Percentiles rank a stretch among this genome's conserved stretches.
Conservation (phyloP, 2,888 invertebrate species). For the Notodromas monacha region DNA sequence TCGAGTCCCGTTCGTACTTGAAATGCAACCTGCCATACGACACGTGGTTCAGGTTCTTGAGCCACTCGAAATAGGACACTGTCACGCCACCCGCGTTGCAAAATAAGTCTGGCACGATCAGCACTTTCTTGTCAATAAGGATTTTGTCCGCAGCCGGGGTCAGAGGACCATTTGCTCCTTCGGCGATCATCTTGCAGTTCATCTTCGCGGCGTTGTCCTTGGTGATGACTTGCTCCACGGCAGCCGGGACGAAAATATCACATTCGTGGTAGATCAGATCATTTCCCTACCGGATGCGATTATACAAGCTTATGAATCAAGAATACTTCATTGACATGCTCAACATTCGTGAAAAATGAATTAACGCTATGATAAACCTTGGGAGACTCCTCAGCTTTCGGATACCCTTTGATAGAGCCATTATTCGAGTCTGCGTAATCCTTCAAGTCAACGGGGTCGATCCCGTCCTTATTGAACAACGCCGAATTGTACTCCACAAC, state of each 20-base stretch:
- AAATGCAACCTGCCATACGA: constrained; percentile 58
- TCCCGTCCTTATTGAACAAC: too few relatives aligned
- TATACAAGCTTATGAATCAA: too few relatives aligned
- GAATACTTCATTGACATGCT: too few relatives aligned
- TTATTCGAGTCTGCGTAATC: too few relatives aligned
- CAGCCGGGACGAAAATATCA: constrained; percentile 88
- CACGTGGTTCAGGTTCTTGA: constrained; percentile 90
- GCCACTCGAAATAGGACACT: constrained; percentile 92
- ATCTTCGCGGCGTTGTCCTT: constrained; percentile 60
- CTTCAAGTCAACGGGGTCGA: too few relatives aligned
- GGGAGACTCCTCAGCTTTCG: too few relatives aligned
- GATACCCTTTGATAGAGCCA: too few relatives aligned
- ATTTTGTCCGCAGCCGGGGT: constrained; percentile 81
- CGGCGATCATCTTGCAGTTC: constrained; percentile 70
- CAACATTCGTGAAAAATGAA: too few relatives aligned
- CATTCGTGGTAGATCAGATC: constrained; percentile 59
- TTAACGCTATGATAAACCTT: too few relatives aligned
- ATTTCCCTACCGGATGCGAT: too few relatives aligned
- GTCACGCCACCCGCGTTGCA: constrained; percentile 85
- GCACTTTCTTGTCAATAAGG: constrained; percentile 45
- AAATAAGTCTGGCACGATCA: constrained; percentile 67
- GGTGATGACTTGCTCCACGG: constrained; percentile 69
- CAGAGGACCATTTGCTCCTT: constrained; percentile 87
- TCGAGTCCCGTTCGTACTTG: too few relatives aligned
- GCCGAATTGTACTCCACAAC: too few relatives aligned